Base-by-base conservation (phyloP, 2,797 vertebrate genomes). In the Enteromius trimaculatus region DNA sequence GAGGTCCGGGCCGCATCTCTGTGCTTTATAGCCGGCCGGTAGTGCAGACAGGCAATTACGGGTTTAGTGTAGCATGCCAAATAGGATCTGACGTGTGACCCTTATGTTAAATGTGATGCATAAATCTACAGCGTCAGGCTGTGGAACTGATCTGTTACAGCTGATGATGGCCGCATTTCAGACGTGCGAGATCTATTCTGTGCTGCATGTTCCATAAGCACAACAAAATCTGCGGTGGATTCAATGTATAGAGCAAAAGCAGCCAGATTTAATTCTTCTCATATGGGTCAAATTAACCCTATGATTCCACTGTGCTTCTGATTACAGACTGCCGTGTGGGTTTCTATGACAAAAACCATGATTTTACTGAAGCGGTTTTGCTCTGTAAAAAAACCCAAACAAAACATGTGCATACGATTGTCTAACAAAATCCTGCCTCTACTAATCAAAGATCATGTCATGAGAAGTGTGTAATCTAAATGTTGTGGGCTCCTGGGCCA, bases 81-180 rank as follows among this genome's bases (percentile, higher is more conserved):
- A 85, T 53, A 21, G 47, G 62, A 81, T 76, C 81, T 84, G 81
- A 83, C 75, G 29, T 76, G 55, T 88, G 85, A 86, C 83, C 83
- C 64, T 47, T 71, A 58, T 68, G 71, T 53, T 82, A 82, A 80
- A 83, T 82, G 68, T 68, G 26, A 75, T 70, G 47, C 75, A 77
- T 62, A 78, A 79, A 84, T 79, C 58, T 14, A 10, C 37, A 51
- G 71, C 26, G 47, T 77, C 70, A 82, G 69, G 75, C 29, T n/a
- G 76, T 69, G 71, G 42, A 47, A 49, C 72, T 23, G 51, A 60
- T 82, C 14, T 42, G 31, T 82, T 75, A 39, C 29, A 77, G 72
- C 19, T 39, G 79, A 76, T 68, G 37, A 49, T 8, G 29, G 42
- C 39, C 37, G 21, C 14, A 39, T 39, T 51, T 42, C 76, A 65